Evolutionary conservation across 2,113 vertebrate species (phyloP).

Genomic region (Mobula hypostoma): DNA sequence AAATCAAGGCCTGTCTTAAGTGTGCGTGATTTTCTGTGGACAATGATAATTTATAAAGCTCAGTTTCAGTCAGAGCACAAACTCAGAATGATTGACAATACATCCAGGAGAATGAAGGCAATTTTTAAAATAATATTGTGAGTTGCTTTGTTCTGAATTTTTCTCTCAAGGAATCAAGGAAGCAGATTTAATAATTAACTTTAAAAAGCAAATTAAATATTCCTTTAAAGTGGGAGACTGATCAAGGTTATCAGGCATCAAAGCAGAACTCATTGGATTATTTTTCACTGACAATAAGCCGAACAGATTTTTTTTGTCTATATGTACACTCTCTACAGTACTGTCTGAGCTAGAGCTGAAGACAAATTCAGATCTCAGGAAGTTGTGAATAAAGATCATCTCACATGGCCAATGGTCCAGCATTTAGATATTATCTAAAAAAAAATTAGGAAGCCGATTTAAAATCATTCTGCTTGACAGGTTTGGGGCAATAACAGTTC

Average conservation of each 20-base stretch:
- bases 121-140: too few relatives aligned
- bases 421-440: neutral
- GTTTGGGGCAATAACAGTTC: neutral
- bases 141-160: neutral
- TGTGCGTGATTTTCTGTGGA: too few relatives aligned
- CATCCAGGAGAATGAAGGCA: too few relatives aligned
- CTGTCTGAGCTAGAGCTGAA: neutral
- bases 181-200: neutral
- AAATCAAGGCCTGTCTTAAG: too few relatives aligned
- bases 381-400: slow-evolving; percentile 3
- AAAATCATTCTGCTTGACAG: neutral
- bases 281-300: neutral
- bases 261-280: neutral
- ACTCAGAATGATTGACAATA: too few relatives aligned
- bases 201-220: neutral
- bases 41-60: too few relatives aligned
- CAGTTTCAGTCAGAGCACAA: too few relatives aligned
- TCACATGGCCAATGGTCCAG: neutral
- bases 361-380: neutral
- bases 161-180: neutral
- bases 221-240: neutral
- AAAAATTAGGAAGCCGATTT: neutral
- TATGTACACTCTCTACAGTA: neutral
- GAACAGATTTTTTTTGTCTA: neutral
- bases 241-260: neutral